These are phyloP conservation scores for Anser cygnoides DNA, from an alignment of 2,113 vertebrate genomes.

Conservation along the genomic window DNA sequence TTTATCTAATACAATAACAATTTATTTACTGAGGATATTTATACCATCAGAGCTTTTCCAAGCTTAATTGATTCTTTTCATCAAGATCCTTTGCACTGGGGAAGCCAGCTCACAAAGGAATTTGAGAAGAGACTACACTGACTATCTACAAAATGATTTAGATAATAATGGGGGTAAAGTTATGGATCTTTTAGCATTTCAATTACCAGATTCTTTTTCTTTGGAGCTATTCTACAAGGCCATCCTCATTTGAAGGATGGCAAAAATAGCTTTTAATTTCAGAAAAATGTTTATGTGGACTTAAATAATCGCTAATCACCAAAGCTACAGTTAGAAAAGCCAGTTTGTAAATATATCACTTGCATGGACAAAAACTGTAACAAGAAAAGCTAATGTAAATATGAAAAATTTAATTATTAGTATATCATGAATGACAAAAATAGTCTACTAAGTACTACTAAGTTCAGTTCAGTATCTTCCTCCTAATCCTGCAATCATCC, in stretches of 20 bases:
- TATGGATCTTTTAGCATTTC: constrained; percentile 61
- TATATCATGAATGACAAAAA: neutral
- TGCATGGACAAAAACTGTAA: neutral
- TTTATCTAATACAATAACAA: constrained; percentile 72
- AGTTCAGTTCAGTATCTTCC: neutral
- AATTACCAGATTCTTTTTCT: constrained; percentile 36
- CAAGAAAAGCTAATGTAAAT: neutral
- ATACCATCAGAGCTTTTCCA: constrained; percentile 42
- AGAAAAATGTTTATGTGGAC: constrained; percentile 6
- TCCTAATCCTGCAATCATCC: neutral
- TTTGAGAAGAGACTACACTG: neutral
- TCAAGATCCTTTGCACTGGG: constrained; percentile 40
- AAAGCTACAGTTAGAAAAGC: constrained; percentile 2
- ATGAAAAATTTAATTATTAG: neutral
- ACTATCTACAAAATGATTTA: constrained; percentile 46
- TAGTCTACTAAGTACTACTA: neutral
- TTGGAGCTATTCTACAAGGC: constrained; percentile 17
- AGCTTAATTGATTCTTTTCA: constrained; percentile 67
- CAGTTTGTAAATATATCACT: neutral
- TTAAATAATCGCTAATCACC: constrained; percentile 51
- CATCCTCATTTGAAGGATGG: constrained; percentile 11
- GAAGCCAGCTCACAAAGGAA: constrained; percentile 39
- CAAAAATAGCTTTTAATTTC: constrained; percentile 36
- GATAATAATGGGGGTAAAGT: constrained; percentile 16
- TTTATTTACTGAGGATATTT: constrained; percentile 70